Conservation (phyloP, 1,140 invertebrate species). For the Heliconius nattereri region DNA sequence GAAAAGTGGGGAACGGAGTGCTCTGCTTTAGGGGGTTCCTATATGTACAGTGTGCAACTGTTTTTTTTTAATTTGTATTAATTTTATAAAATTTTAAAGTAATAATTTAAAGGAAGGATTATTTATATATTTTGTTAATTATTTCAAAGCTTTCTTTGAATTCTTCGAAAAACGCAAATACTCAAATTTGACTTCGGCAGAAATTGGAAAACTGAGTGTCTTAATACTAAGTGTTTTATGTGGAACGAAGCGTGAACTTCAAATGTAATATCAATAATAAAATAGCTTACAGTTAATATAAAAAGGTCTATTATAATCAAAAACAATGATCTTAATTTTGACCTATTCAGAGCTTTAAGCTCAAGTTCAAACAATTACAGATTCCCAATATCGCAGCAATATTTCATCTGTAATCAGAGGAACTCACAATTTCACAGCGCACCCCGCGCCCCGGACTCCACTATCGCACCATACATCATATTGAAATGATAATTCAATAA, state of each 20-base stretch:
- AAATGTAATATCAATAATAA: not conserved
- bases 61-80: no score
- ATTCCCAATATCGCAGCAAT: constrained; percentile 54
- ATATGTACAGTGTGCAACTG: no score
- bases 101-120: no score
- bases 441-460: constrained; percentile 61
- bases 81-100: not conserved
- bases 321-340: not conserved
- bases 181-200: no score
- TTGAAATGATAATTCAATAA: constrained; percentile 79
- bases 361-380: not conserved
- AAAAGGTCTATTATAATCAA: not conserved
- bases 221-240: no score
- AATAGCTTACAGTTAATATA: not conserved
- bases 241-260: no score
- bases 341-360: not conserved
- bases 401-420: constrained; percentile 66
- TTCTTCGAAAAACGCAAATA: no score
- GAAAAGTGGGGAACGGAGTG: no score
- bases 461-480: constrained; percentile 71
- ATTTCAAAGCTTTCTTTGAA: no score
- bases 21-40: no score
- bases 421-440: constrained; percentile 66
- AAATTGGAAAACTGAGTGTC: no score
- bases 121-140: no score